Evolutionary conservation across 2,888 invertebrate genomes (phyloP).

Genomic region (Drosophila affinis): DNA sequence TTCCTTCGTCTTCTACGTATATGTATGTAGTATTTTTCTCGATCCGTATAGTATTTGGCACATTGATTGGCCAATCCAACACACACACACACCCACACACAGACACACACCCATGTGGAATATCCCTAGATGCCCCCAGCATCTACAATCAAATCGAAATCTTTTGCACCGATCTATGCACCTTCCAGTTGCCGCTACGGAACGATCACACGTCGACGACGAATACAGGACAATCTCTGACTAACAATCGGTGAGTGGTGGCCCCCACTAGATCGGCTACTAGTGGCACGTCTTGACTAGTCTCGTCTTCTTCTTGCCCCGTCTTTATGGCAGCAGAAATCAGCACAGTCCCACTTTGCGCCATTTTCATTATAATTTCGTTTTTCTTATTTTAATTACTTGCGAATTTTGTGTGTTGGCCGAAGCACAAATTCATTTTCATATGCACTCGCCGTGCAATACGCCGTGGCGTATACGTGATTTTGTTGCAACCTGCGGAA

Average conservation of each 20-base stretch:
- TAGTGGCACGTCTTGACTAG: conserved; percentile 38
- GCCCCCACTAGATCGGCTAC: conserved; percentile 52
- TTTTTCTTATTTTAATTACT: conserved; percentile 70
- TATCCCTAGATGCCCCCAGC: neutral
- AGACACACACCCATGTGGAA: neutral
- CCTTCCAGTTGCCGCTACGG: conserved; percentile 41
- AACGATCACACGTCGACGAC: conserved; percentile 38
- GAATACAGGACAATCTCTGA: conserved; percentile 63
- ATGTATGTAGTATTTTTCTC: neutral
- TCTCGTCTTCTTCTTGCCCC: conserved; percentile 43
- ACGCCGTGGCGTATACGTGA: conserved; percentile 61
- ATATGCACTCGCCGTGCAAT: conserved; percentile 42
- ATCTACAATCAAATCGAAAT: conserved; percentile 19
- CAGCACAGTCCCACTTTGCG: conserved; percentile 46
- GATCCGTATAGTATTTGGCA: neutral
- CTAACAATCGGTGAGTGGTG: conserved; percentile 56
- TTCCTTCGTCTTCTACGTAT: neutral
- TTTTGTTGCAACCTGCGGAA: conserved; percentile 52
- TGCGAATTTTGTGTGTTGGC: conserved; percentile 60
- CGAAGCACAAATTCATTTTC: conserved; percentile 48
- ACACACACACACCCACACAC: too few species aligned
- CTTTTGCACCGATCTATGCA: neutral
- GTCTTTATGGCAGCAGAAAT: conserved; percentile 45
- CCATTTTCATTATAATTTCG: conserved; percentile 48
- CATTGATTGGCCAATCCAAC: conserved; percentile 1